phyloP scores from a whole-genome alignment of 2,888 invertebrate species.

The Drosophila incognita region DNA sequence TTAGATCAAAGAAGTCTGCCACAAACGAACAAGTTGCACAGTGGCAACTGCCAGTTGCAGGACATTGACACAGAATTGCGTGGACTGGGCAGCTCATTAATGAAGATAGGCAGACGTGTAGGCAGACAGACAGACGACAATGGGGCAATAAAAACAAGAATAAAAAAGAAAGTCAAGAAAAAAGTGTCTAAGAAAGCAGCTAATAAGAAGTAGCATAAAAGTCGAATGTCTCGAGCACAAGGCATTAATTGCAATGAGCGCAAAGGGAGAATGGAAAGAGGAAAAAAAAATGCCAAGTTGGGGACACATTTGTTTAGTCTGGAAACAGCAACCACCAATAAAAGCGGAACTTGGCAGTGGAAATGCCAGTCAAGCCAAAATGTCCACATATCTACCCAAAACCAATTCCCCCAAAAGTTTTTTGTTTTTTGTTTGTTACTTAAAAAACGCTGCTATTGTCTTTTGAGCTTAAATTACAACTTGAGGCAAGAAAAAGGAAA shows the following conservation, averaged over 20 bases:
- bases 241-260: slow-evolving; percentile 69
- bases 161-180: slow-evolving; percentile 19
- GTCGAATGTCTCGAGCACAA: slow-evolving; percentile 60
- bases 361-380: slow-evolving; percentile 43
- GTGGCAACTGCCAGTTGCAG: slow-evolving; percentile 43
- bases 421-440: slow-evolving; percentile 69
- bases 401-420: slow-evolving; percentile 24
- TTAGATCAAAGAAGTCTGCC: slow-evolving; percentile 49
- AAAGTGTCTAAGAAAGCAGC: slow-evolving; percentile 45
- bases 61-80: slow-evolving; percentile 17
- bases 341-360: slow-evolving; percentile 16
- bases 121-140: slow-evolving; percentile 45
- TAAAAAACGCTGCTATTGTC: slow-evolving; percentile 76
- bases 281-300: slow-evolving; percentile 17
- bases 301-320: slow-evolving; percentile 55
- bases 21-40: slow-evolving; percentile 24
- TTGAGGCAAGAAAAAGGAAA: slow-evolving; percentile 70
- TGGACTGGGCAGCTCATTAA: slow-evolving; percentile 46
- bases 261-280: slow-evolving; percentile 6
- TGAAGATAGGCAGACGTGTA: slow-evolving; percentile 54
- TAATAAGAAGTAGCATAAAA: slow-evolving; percentile 61
- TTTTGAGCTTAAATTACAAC: slow-evolving; percentile 82
- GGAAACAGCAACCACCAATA: slow-evolving; percentile 35
- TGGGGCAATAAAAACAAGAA: slow-evolving; percentile 13
- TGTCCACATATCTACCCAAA: slow-evolving; percentile 59